A percentile compares a stretch with the other conserved stretches of the same genome.
phyloP scores from a whole-genome alignment of 2,113 vertebrate species.

The Raja brachyura region DNA sequence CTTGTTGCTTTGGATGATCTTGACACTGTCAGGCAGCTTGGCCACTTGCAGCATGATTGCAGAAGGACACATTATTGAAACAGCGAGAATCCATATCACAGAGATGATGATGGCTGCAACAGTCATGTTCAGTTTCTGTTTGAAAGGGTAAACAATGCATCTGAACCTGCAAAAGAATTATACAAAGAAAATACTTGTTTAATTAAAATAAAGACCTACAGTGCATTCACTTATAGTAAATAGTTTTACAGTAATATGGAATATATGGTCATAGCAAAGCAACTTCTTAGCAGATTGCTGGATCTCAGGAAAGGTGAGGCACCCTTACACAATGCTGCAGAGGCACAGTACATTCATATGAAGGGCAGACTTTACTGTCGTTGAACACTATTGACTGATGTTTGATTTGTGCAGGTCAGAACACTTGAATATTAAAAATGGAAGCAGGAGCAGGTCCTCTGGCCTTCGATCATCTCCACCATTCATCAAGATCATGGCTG shows the following conservation, averaged over 20 bases:
- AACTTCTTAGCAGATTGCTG: not conserved
- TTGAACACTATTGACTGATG: no score
- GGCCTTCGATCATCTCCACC: no score
- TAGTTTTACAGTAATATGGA: not conserved
- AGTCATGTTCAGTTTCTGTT: conserved; percentile 73
- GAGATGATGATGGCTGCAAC: conserved; percentile 61
- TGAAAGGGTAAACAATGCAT: conserved; percentile 80
- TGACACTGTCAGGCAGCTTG: conserved; percentile 66
- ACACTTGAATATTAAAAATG: no score
- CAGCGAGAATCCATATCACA: conserved; percentile 77
- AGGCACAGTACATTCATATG: no score
- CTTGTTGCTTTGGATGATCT: conserved; percentile 65
- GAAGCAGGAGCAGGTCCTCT: no score
- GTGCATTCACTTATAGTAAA: not conserved
- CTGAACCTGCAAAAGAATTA: conserved; percentile 63
- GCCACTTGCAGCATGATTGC: conserved; percentile 78
- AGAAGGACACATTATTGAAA: conserved; percentile 80
- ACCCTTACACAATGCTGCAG: no score
- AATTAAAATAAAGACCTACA: not conserved
- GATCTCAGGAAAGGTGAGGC: not conserved
- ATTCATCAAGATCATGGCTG: no score
- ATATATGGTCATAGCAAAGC: not conserved
- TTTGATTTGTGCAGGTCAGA: no score
- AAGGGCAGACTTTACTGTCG: no score
- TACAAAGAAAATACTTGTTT: not conserved